phyloP scores from a whole-genome alignment of 2,113 vertebrate genomes.

The Myotis davidii region DNA sequence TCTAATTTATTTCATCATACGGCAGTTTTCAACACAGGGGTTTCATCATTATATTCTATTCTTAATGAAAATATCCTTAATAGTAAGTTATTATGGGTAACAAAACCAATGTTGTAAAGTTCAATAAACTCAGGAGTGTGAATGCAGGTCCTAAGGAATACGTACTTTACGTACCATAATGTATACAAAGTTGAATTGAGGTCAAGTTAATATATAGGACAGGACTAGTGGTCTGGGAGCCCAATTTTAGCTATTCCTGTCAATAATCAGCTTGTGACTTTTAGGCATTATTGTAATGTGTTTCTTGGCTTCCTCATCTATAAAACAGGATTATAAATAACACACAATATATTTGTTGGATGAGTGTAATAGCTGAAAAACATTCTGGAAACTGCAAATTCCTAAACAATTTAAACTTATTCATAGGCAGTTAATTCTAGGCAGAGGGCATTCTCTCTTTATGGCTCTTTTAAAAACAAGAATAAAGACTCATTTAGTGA shows the following conservation, averaged over 20 bases:
- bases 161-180: background rate
- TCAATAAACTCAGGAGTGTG: background rate
- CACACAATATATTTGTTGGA: background rate
- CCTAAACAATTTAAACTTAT: background rate
- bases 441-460: background rate
- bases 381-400: conserved; percentile 21
- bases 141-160: background rate
- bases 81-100: background rate
- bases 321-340: conserved; percentile 14
- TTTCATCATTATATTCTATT: too few species aligned
- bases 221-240: background rate
- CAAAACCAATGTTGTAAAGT: background rate
- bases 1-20: background rate
- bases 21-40: background rate
- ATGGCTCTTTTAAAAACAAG: background rate
- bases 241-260: background rate
- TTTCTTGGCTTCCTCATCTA: background rate
- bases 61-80: background rate
- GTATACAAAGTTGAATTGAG: background rate
- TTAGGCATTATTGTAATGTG: background rate
- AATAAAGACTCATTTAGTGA: background rate
- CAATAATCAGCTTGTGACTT: background rate
- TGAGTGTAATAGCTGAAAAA: background rate
- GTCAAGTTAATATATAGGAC: background rate
- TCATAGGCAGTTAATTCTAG: background rate